A percentile compares a stretch with the other conserved stretches of the same genome.
Conservation (phyloP, 1,140 invertebrate genomes). For the Pomacea maculata region DNA sequence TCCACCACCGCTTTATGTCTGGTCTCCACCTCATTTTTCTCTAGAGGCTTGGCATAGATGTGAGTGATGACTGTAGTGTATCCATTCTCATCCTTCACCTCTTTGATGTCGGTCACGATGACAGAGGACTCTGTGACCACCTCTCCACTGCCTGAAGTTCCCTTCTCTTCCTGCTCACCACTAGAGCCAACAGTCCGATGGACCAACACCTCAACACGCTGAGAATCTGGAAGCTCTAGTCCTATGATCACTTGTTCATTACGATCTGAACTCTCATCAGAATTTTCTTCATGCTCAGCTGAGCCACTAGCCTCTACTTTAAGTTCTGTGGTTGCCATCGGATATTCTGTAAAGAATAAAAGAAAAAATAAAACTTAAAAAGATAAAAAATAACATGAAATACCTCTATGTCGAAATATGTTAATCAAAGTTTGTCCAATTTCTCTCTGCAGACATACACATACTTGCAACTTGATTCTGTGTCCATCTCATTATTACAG, state of each 20-base stretch:
- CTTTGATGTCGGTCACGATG: conserved; percentile 24
- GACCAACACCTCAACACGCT: conserved; percentile 30
- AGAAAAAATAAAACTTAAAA: background rate
- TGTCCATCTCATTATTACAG: too few relatives aligned
- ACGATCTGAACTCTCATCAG: background rate
- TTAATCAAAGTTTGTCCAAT: background rate
- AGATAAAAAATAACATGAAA: background rate
- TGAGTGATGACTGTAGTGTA: conserved; percentile 26
- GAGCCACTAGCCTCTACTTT: background rate
- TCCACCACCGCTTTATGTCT: too few relatives aligned
- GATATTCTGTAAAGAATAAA: background rate
- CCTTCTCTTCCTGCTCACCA: conserved; percentile 6
- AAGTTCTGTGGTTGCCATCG: background rate
- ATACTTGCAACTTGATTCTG: too few relatives aligned
- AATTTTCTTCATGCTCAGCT: conserved; percentile 12
- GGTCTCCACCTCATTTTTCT: background rate
- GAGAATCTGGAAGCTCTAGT: conserved; percentile 20
- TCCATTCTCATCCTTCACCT: conserved; percentile 22
- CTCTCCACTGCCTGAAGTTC: background rate
- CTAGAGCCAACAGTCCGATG: conserved; percentile 19
- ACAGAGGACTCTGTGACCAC: conserved; percentile 6
- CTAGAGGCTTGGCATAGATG: conserved; percentile 4
- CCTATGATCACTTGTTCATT: conserved; percentile 7
- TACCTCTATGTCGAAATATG: too few relatives aligned
- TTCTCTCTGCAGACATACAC: background rate